These are phyloP conservation scores for Hesperophylax magnus DNA, from an alignment of 1,140 invertebrate species.

Conservation along the genomic window DNA sequence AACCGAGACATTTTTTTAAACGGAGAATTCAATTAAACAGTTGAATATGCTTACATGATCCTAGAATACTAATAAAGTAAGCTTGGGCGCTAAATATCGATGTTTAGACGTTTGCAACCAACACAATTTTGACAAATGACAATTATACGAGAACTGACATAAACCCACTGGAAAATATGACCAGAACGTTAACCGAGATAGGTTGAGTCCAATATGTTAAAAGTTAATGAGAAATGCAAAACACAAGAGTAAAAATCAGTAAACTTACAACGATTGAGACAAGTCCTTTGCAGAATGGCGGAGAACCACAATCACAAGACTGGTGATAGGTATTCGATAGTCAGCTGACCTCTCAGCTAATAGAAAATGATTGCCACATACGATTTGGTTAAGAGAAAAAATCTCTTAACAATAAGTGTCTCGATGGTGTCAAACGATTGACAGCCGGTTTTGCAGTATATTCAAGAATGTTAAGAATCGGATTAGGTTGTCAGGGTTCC, in stretches of 20 bases:
- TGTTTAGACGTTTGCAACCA: constrained; percentile 19
- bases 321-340: constrained; percentile 68
- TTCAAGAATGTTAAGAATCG: no score
- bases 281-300: constrained; percentile 69
- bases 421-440: neutral
- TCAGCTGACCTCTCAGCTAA: constrained; percentile 65
- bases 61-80: neutral
- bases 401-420: constrained; percentile 38
- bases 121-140: constrained; percentile 39
- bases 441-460: no score
- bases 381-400: constrained; percentile 43
- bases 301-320: constrained; percentile 70
- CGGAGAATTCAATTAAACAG: neutral
- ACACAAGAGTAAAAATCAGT: constrained; percentile 56
- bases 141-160: constrained; percentile 11
- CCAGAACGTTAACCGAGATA: neutral
- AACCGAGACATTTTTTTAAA: neutral
- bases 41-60: neutral
- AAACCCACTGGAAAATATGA: neutral
- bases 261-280: constrained; percentile 66
- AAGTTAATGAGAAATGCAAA: constrained; percentile 9
- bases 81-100: constrained; percentile 29
- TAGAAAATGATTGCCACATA: constrained; percentile 26
- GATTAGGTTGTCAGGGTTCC: no score
- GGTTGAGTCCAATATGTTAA: neutral